These are phyloP conservation scores for Musca vetustissima DNA, from an alignment of 1,140 invertebrate genomes.

Conservation along the genomic window DNA sequence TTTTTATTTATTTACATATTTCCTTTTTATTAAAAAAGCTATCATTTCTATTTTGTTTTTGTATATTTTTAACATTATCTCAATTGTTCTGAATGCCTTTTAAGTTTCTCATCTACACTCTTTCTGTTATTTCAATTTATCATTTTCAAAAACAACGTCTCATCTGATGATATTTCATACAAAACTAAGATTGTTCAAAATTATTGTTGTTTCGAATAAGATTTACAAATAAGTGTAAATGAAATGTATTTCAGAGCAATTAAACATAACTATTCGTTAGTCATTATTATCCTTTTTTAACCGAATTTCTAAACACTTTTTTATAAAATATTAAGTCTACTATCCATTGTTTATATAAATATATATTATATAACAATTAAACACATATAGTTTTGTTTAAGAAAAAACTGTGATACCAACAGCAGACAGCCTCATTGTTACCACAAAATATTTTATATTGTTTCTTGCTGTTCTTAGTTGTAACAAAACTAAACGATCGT, in stretches of 20 bases:
- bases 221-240: neutral
- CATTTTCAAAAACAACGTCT: neutral
- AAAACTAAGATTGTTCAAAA: neutral
- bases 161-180: neutral
- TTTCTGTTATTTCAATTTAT: neutral
- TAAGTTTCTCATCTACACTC: neutral
- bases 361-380: no score
- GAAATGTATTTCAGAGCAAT: conserved; percentile 22
- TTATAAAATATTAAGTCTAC: conserved; percentile 8
- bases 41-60: conserved; percentile 5
- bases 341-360: neutral
- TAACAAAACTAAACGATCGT: no score
- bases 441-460: neutral
- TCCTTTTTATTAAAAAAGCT: neutral
- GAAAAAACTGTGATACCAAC: neutral
- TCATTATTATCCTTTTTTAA: conserved; percentile 3
- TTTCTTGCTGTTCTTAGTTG: neutral
- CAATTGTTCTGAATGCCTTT: conserved; percentile 55
- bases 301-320: neutral
- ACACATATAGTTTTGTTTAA: no score
- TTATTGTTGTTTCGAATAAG: neutral
- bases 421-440: neutral
- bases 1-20: neutral
- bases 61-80: conserved; percentile 31
- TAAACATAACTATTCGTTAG: neutral